A percentile compares a stretch with the other conserved stretches of the same genome.
Conservation (phyloP, 2,888 invertebrate genomes). For the Standfussiana lucernea region DNA sequence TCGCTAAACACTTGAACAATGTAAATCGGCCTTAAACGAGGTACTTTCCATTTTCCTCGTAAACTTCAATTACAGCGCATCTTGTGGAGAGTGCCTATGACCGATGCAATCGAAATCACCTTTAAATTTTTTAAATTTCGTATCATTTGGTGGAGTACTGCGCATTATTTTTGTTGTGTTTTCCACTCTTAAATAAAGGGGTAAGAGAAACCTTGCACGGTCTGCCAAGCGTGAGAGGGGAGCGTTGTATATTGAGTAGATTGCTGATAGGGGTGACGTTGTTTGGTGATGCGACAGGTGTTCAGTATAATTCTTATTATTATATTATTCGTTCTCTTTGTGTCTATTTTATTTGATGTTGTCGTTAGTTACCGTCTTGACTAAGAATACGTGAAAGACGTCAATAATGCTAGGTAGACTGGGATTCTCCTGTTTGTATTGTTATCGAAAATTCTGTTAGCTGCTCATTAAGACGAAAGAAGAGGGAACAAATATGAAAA, state of each 20-base stretch:
- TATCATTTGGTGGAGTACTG: neutral
- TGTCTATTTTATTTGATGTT: conserved; percentile 13
- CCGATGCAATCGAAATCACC: neutral
- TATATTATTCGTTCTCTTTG: conserved; percentile 33
- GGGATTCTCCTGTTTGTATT: too few species aligned
- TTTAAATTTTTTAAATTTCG: neutral
- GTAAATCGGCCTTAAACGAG: neutral
- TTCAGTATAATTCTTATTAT: conserved; percentile 46
- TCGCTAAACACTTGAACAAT: neutral
- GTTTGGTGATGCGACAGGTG: conserved; percentile 48
- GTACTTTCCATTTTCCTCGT: neutral
- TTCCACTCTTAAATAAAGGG: conserved; percentile 44
- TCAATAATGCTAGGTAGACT: neutral
- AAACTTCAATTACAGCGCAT: neutral
- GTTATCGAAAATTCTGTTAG: neutral
- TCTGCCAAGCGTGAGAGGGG: conserved; percentile 48
- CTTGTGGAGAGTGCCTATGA: neutral
- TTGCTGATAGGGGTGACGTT: conserved; percentile 53
- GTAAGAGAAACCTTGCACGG: conserved; percentile 39
- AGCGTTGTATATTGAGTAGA: conserved; percentile 53
- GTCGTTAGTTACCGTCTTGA: neutral
- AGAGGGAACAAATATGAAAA: neutral
- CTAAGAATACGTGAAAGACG: neutral
- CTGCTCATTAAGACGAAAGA: neutral
- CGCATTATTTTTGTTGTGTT: conserved; percentile 35